phyloP scores from a whole-genome alignment of 1,140 invertebrate genomes.

The Cydia amplana region DNA sequence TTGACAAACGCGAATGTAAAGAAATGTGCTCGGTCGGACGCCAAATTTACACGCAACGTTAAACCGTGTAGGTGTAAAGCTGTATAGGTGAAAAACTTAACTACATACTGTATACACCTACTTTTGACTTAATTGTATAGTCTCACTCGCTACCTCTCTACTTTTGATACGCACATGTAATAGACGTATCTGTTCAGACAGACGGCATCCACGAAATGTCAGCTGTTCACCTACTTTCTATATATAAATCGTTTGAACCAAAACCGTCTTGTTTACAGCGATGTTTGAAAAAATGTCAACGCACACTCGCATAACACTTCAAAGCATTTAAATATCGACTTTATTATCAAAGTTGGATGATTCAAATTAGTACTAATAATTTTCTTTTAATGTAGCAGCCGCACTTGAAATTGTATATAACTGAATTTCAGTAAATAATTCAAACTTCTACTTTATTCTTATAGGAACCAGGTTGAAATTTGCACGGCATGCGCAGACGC shows the following conservation, averaged over 20 bases:
- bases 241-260: not conserved
- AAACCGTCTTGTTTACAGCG: not conserved
- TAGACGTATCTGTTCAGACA: no score
- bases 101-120: no score
- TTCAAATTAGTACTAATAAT: not conserved
- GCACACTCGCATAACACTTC: not conserved
- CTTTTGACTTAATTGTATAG: no score
- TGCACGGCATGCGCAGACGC: not conserved
- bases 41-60: no score
- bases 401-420: no score
- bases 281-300: not conserved
- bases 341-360: not conserved
- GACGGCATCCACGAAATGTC: not conserved
- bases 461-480: not conserved
- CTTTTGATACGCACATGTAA: no score
- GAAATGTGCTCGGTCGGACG: no score
- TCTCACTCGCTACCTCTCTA: no score
- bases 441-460: not conserved
- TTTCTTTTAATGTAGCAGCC: not conserved
- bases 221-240: constrained; percentile 10
- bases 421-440: no score
- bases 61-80: no score
- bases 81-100: no score
- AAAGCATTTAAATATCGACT: not conserved
- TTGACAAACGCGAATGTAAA: no score